phyloP scores from a whole-genome alignment of 2,888 invertebrate genomes.

The Drosophila sordidapex region DNA sequence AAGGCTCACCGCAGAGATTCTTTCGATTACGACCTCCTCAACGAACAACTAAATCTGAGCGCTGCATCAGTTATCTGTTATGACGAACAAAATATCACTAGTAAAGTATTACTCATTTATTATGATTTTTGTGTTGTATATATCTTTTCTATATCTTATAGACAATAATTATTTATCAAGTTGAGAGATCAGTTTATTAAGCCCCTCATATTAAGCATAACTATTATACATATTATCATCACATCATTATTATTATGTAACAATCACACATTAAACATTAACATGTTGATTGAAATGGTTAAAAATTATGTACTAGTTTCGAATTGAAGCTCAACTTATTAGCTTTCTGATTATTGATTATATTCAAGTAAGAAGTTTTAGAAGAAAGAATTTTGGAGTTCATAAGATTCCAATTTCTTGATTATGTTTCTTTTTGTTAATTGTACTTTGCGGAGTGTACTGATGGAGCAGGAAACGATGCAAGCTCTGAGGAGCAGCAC shows the following conservation, averaged over 20 bases:
- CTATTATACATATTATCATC: background rate
- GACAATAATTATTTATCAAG: constrained; percentile 5
- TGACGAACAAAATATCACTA: constrained; percentile 52
- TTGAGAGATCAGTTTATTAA: background rate
- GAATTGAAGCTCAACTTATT: background rate
- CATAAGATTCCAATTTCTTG: too few relatives aligned
- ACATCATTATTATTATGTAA: background rate
- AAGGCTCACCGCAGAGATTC: too few relatives aligned
- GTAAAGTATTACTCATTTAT: constrained; percentile 31
- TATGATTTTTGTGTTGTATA: background rate
- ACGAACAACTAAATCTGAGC: too few relatives aligned
- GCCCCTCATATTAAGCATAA: background rate
- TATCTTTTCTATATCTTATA: background rate
- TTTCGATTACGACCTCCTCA: too few relatives aligned
- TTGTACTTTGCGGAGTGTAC: too few relatives aligned
- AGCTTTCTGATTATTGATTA: background rate
- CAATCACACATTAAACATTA: background rate
- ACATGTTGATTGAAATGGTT: background rate
- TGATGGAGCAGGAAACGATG: too few relatives aligned
- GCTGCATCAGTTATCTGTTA: too few relatives aligned
- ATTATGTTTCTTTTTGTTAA: too few relatives aligned
- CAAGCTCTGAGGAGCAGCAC: too few relatives aligned
- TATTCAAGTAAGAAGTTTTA: background rate
- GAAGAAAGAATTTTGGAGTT: too few relatives aligned
- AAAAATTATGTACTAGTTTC: background rate